These are phyloP conservation scores for Aphelinus atriplicis DNA, from an alignment of 1,140 invertebrate species.

Conservation along the genomic window DNA sequence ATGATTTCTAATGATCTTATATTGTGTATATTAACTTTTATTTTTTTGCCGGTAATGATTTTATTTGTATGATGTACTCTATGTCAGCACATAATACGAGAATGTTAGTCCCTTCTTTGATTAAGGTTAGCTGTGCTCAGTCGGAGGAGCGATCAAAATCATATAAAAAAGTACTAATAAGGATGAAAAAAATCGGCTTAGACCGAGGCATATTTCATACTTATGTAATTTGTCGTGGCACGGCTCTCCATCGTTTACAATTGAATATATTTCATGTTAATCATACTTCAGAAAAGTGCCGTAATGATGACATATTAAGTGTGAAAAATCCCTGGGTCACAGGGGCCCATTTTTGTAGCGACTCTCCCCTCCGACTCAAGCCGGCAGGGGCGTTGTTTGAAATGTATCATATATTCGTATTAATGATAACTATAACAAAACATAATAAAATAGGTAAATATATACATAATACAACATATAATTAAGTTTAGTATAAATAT, in stretches of 20 bases:
- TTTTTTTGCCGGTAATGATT: constrained; percentile 55
- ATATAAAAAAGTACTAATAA: background rate
- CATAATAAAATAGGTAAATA: constrained; percentile 64
- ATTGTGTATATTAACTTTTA: constrained; percentile 63
- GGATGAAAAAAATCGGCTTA: constrained; percentile 27
- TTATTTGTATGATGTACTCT: constrained; percentile 63
- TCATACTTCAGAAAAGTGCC: background rate
- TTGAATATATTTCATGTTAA: constrained; percentile 9
- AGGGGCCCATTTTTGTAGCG: constrained; percentile 26
- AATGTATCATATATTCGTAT: constrained; percentile 68
- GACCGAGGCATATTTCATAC: constrained; percentile 2
- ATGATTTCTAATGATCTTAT: constrained; percentile 59
- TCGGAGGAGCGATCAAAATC: constrained; percentile 56
- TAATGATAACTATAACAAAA: constrained; percentile 59
- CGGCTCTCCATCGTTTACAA: constrained; percentile 36
- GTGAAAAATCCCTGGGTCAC: constrained; percentile 13
- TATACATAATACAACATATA: constrained; percentile 52
- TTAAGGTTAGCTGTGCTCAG: constrained; percentile 58
- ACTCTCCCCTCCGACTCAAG: constrained; percentile 56
- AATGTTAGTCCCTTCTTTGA: constrained; percentile 62
- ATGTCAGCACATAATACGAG: constrained; percentile 64
- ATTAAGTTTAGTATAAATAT: constrained; percentile 45
- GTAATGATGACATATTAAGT: background rate
- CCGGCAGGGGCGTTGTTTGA: constrained; percentile 63
- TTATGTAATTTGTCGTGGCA: constrained; percentile 24